A percentile compares a stretch with the other conserved stretches of the same genome.
These are phyloP conservation scores for Actinemys pallida DNA, from an alignment of 2,113 vertebrate species.

Conservation along the genomic window DNA sequence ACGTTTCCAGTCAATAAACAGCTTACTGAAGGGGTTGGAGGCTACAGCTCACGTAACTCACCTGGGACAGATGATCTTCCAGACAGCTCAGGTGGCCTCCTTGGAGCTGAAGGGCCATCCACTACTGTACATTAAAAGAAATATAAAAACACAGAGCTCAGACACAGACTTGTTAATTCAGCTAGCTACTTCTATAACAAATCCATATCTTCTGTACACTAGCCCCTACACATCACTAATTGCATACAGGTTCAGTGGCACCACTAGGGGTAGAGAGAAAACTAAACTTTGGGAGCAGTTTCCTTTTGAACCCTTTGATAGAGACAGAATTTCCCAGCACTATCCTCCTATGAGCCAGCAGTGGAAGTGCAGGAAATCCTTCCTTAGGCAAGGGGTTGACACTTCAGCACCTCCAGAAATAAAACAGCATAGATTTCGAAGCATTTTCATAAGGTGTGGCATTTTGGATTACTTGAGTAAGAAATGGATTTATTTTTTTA, in stretches of 20 bases:
- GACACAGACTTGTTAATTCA: neutral
- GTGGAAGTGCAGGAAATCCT: neutral
- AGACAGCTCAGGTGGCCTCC: constrained; percentile 83
- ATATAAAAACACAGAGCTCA: constrained; percentile 32
- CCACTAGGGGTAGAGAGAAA: neutral
- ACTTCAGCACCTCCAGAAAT: neutral
- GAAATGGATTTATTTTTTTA: neutral
- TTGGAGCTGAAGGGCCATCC: constrained; percentile 67
- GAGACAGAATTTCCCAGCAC: neutral
- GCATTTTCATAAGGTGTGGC: neutral
- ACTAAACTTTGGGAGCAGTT: neutral
- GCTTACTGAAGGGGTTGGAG: neutral
- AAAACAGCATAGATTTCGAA: neutral
- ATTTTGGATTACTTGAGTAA: neutral
- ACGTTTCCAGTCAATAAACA: neutral
- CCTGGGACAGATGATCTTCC: constrained; percentile 84
- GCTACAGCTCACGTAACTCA: constrained; percentile 41
- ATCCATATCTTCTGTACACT: neutral
- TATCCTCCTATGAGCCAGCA: neutral
- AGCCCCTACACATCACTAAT: neutral
- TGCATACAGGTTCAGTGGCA: neutral
- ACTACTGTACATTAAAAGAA: constrained; percentile 75
- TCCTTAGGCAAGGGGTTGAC: neutral
- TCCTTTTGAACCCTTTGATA: neutral
- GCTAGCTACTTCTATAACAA: neutral